Percentiles rank a stretch among this genome's conserved stretches.
These are phyloP conservation scores for Bos taurus DNA, from an alignment of 2,113 vertebrate genomes.

Conservation along the genomic window ARS-UCD2.0 NC_037347.1:64028501-64029000, in stretches of 20 bases:
- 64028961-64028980: neutral
- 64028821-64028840: fast-evolving
- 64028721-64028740: fast-evolving
- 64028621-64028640: neutral
- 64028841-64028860: neutral
- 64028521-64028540: neutral
- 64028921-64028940: fast-evolving
- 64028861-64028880: fast-evolving
- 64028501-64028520: neutral
- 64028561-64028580: neutral
- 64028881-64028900: neutral
- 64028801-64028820: neutral
- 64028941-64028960: neutral
- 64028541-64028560: neutral
- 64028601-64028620: neutral
- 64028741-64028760: neutral
- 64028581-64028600: neutral
- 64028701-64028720: neutral
- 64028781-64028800: too few relatives aligned
- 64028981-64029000: neutral
- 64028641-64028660: neutral
- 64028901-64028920: too few relatives aligned
- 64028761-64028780: neutral
- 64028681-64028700: too few relatives aligned
- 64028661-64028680: neutral